phyloP scores from a whole-genome alignment of 2,888 invertebrate species.

The Tenodera sinensis region DNA sequence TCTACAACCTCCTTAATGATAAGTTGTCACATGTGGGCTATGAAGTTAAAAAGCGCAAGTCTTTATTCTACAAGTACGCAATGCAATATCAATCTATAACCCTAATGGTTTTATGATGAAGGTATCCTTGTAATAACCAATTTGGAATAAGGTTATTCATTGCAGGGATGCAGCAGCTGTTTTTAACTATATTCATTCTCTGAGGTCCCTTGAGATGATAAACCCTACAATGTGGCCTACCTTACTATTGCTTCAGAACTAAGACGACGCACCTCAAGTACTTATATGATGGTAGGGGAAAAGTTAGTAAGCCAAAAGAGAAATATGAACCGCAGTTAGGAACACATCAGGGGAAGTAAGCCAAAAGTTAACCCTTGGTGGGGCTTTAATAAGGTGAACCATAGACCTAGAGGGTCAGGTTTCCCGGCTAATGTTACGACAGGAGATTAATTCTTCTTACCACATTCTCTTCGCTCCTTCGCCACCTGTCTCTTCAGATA shows the following conservation, averaged over 20 bases:
- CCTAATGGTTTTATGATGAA: no score
- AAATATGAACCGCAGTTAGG: not conserved
- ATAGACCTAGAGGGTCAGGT: not conserved
- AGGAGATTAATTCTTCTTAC: not conserved
- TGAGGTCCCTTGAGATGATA: not conserved
- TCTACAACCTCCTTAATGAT: no score
- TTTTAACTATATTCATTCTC: no score
- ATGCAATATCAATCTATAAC: no score
- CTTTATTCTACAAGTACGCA: no score
- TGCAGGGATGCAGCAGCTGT: no score
- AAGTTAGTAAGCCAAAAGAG: not conserved
- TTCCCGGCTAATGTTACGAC: not conserved
- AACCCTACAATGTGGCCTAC: not conserved
- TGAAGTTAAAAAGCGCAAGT: no score
- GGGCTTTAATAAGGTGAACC: not conserved
- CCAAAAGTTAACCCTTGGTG: not conserved
- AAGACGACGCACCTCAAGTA: not conserved
- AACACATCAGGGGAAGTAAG: not conserved
- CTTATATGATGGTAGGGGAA: not conserved
- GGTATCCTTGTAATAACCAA: no score
- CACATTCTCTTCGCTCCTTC: no score
- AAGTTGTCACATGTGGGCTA: no score
- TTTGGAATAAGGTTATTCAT: no score
- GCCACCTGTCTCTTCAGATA: no score
- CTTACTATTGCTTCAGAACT: not conserved